Percentiles rank a stretch among this genome's conserved stretches.
phyloP scores from a whole-genome alignment of 2,888 invertebrate genomes.

The Cataglyphis rosenhaueri region DNA sequence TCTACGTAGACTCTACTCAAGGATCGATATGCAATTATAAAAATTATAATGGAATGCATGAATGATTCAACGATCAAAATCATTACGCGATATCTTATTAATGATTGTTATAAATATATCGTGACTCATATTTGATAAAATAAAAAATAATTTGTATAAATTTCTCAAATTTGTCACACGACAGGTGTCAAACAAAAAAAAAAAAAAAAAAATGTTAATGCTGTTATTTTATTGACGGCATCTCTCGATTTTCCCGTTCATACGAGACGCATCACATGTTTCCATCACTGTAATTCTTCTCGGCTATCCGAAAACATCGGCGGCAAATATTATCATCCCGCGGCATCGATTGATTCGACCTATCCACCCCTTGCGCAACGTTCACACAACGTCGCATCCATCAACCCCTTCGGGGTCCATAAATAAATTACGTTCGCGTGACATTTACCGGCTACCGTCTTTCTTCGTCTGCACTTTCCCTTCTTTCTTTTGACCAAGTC shows the following conservation, averaged over 20 bases:
- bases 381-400: constrained; percentile 33
- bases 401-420: constrained; percentile 59
- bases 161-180: neutral
- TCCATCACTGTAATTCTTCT: constrained; percentile 6
- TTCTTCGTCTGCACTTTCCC: constrained; percentile 43
- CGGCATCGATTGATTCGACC: constrained; percentile 59
- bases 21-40: neutral
- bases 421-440: constrained; percentile 78
- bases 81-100: too few relatives aligned
- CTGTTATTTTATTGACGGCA: neutral
- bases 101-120: neutral
- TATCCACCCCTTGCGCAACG: constrained; percentile 42
- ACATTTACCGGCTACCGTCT: constrained; percentile 68
- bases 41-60: neutral
- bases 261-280: neutral
- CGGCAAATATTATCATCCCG: constrained; percentile 22
- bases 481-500: constrained; percentile 37
- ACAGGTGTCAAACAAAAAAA: neutral
- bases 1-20: neutral
- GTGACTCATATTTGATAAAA: neutral
- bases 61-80: neutral
- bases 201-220: neutral
- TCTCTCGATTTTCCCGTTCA: neutral
- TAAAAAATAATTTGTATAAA: neutral
- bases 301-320: constrained; percentile 34